Conservation (phyloP, 2,888 invertebrate genomes). For the Melanargia galathea region DNA sequence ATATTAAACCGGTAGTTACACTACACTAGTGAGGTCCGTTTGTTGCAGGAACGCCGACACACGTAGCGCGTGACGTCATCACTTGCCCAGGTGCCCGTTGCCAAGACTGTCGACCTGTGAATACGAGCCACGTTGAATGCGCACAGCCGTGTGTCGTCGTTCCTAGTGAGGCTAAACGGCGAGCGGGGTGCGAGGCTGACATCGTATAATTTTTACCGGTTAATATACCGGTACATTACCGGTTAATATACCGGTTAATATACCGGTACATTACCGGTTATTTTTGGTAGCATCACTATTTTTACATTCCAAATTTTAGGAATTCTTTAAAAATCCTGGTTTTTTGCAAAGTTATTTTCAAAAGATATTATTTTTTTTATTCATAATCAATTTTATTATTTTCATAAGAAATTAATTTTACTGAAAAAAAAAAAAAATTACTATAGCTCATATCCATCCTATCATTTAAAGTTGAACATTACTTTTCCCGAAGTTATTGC, state of each 20-base stretch:
- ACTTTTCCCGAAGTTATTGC: not conserved
- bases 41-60: slow-evolving; percentile 80
- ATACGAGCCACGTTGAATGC: slow-evolving; percentile 69
- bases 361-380: not conserved
- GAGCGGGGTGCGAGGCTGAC: slow-evolving; percentile 37
- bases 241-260: not conserved
- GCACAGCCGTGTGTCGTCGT: slow-evolving; percentile 80
- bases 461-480: too few species aligned
- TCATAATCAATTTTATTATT: too few species aligned
- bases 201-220: slow-evolving; percentile 16
- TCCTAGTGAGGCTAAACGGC: slow-evolving; percentile 66
- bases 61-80: slow-evolving; percentile 68
- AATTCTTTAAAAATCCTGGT: too few species aligned
- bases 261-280: too few species aligned
- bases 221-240: not conserved
- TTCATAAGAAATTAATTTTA: too few species aligned
- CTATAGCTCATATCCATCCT: too few species aligned
- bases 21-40: slow-evolving; percentile 80
- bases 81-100: slow-evolving; percentile 73
- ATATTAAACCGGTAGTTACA: slow-evolving; percentile 52
- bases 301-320: not conserved
- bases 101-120: slow-evolving; percentile 72
- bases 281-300: not conserved
- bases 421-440: too few species aligned
- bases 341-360: not conserved